Evolutionary conservation across 2,113 vertebrate species (phyloP).

Genomic region (Bambusicola thoracicus): DNA sequence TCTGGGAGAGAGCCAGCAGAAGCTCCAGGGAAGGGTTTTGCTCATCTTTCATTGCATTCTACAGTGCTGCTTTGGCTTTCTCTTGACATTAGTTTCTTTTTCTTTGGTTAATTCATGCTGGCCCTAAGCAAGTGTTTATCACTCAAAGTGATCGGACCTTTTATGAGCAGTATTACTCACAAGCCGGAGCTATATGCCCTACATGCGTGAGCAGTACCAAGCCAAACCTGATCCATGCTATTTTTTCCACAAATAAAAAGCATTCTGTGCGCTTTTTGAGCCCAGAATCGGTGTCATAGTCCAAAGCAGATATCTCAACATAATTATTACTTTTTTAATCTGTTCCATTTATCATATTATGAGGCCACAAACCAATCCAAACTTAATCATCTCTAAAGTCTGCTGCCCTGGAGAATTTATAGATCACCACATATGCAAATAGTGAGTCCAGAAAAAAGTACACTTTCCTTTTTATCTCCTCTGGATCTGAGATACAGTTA

Average conservation of each 20-base stretch:
- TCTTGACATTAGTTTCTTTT: slow-evolving; percentile 12
- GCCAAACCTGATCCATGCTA: background rate
- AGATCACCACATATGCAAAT: background rate
- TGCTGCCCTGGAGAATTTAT: background rate
- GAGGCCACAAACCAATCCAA: background rate
- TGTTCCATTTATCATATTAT: background rate
- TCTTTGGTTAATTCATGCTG: slow-evolving; percentile 20
- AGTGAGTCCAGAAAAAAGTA: background rate
- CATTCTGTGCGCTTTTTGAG: background rate
- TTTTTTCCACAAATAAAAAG: background rate
- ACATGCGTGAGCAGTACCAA: background rate
- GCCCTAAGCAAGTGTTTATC: slow-evolving; percentile 23
- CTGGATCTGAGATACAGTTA: background rate
- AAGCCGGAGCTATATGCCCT: background rate
- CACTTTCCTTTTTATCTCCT: background rate
- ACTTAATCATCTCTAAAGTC: background rate
- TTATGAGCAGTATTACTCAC: background rate
- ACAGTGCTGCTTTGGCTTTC: slow-evolving; percentile 4
- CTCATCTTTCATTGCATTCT: background rate
- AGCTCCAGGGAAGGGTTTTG: slow-evolving; percentile 13
- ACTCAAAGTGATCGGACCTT: background rate
- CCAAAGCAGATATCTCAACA: background rate
- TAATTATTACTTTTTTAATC: background rate
- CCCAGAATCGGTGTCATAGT: background rate
- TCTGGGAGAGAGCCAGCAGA: slow-evolving; percentile 7